phyloP scores from a whole-genome alignment of 2,797 vertebrate species.

The Enteromius argenteus region DNA sequence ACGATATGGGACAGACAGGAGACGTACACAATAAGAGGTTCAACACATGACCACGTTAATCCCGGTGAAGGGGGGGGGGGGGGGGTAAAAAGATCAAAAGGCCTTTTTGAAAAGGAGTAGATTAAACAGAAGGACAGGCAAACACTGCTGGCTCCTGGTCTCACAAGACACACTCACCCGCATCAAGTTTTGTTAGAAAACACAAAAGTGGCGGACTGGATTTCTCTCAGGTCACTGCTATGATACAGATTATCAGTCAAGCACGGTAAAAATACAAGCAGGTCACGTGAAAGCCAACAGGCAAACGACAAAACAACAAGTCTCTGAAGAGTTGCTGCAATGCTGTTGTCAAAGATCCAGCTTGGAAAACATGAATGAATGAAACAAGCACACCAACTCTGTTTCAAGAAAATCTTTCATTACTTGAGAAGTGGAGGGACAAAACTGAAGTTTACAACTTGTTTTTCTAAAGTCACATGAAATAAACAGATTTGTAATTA shows the following conservation, averaged over 20 bases:
- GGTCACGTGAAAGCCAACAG: not conserved
- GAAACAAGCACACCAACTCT: not conserved
- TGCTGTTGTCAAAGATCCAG: not conserved
- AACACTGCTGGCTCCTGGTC: constrained; percentile 9
- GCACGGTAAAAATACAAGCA: constrained; percentile 33
- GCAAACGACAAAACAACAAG: constrained; percentile 32
- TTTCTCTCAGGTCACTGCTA: constrained; percentile 41
- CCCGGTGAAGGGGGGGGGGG: constrained; percentile 1
- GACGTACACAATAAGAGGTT: constrained; percentile 36
- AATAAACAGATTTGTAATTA: not conserved
- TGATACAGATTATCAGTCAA: constrained; percentile 48
- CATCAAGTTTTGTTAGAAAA: constrained; percentile 16
- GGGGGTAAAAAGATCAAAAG: constrained; percentile 58
- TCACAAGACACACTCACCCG: constrained; percentile 9
- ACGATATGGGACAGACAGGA: constrained; percentile 22
- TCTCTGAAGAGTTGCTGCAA: constrained; percentile 31
- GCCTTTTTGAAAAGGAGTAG: constrained; percentile 51
- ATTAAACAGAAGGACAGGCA: constrained; percentile 31
- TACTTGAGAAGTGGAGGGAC: not conserved
- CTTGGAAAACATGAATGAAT: constrained; percentile 1
- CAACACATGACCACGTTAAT: constrained; percentile 34
- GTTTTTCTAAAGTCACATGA: not conserved
- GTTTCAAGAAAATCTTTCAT: not conserved
- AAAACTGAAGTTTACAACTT: not conserved
- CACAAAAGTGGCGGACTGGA: not conserved